Base-by-base conservation (phyloP, 1,140 invertebrate species). In the Tetragnatha versicolor region DNA sequence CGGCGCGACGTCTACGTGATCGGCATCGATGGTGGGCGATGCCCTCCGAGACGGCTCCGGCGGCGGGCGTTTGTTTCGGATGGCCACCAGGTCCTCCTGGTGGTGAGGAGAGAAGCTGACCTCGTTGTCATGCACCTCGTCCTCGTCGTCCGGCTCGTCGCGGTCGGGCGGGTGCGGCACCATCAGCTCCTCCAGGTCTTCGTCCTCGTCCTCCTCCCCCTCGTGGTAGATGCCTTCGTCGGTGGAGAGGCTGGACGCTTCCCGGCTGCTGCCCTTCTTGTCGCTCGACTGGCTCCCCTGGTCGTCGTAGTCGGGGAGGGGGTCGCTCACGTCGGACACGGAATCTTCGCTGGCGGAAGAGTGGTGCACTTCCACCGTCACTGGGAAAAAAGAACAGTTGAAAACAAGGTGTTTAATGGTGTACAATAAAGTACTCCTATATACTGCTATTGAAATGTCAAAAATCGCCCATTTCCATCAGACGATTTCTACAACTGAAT, bases 141-240 rank as follows among this genome's bases (percentile, higher is more conserved):
- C 76, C 76, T 79, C 76, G 60, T 79, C 76, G 65, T 79, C 76
- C 29, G 68, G 49, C 53, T 79, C 76, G 31, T 76, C 72, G 17
- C 69, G 51, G 6, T 53, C 55, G 20, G 39, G 63, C 51, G 58
- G 49, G 53, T 69, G 76, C 9, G 73, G 73, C 3, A 73, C 70
- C 29, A 77, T 42, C 20, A 33, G 58, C 33, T 77, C 29, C 37
- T 45, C 17, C 31, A 58, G 49, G 37, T 63, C 72, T 5, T 68
- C 63, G 31, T 79, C 76, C 20, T 35, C 55, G 14, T 45, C 55
- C 6, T 78, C 76, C 9, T 78, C 81, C 22, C 77, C 80, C 45
- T 82, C 82, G 60, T 83, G 82, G 68, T 82, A 83, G 39, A 83
- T 82, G 29, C 81, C 81, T 61, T 83, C 81, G 55, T 83, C 82